Evolutionary conservation across 1,140 invertebrate species (phyloP), one percentile per base, ranked within the genome.

Genomic region (Helicoverpa armigera): DNA sequence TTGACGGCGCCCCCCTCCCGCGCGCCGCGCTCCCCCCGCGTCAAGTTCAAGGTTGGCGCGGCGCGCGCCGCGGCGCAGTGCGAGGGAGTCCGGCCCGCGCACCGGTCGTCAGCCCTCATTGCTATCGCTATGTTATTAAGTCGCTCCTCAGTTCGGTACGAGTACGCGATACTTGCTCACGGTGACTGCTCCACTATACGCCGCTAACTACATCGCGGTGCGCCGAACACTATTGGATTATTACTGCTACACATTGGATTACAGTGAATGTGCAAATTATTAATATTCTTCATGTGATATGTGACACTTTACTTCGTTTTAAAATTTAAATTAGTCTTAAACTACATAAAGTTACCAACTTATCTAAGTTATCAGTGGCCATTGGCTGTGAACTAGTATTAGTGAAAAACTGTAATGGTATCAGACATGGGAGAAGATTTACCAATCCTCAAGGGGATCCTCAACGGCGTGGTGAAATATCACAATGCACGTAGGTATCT

Each of bases 401-500:
- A 91, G 89, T 93, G 88, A 90, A 88, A 87, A 91, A 89, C 82
- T 91, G 86, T 92, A 89, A 94, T 95, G 93, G 92, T 95, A 88
- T 95, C 94, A 89, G 95, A 96, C 92, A 98, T 98, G 97, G 97
- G 96, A 92, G 97, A 98, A 96, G 97, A 98, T 96, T 96, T 98
- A 94, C 97, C 98, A 83, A 98, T 98, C 89, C 96, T 98, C 50
- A 98, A 98, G 94, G 97, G 97, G 82, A 98, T 98, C 93, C 96
- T 98, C 74, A 98, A 98, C 94, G 98, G 98, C 90, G 97, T 97
- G 85, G 97, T 98, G 91, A 97, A 98, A 94, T 98, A 98, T 95
- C 97, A 98, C 93, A 98, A 98, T 97, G 97, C 97, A 96, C 97
- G 98, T 98, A 98, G 94, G 97, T 98, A 96, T 96, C 83, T 81